These are phyloP conservation scores for Acleris emargana DNA, from an alignment of 2,888 invertebrate species.

Conservation along the genomic window DNA sequence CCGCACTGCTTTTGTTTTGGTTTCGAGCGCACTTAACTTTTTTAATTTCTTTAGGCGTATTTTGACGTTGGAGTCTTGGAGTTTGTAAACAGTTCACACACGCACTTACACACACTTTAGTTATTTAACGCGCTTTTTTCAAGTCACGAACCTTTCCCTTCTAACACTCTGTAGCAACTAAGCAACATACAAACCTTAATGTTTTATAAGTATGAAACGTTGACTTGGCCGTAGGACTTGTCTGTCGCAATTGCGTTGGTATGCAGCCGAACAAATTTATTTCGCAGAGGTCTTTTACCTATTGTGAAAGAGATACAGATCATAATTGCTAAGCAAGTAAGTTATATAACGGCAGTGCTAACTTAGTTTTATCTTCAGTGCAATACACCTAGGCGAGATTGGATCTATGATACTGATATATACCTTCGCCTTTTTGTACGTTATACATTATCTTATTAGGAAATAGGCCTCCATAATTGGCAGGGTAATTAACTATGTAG, in stretches of 20 bases:
- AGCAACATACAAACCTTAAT: conserved; percentile 72
- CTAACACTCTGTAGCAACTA: conserved; percentile 74
- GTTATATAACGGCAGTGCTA: conserved; percentile 48
- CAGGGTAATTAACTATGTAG: conserved; percentile 15
- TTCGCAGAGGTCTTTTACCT: conserved; percentile 39
- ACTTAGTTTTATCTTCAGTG: conserved; percentile 58
- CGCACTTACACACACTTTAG: conserved; percentile 11
- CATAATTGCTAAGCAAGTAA: conserved; percentile 43
- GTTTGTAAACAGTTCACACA: conserved; percentile 29
- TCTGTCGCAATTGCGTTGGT: conserved; percentile 67
- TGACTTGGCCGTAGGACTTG: conserved; percentile 61
- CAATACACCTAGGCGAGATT: conserved; percentile 62
- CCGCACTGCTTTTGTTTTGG: conserved; percentile 9
- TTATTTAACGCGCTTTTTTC: conserved; percentile 38
- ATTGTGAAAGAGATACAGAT: conserved; percentile 43
- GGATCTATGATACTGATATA: conserved; percentile 49
- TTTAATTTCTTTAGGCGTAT: conserved; percentile 10
- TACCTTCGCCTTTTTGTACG: conserved; percentile 36
- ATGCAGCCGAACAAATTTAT: conserved; percentile 13
- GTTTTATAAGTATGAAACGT: conserved; percentile 77
- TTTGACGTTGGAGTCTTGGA: conserved; percentile 24
- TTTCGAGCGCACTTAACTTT: conserved; percentile 27
- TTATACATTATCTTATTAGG: conserved; percentile 20
- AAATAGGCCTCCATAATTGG: conserved; percentile 29
- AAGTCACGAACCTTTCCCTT: conserved; percentile 68